Base-by-base conservation (phyloP, 2,888 invertebrate genomes). In the Plagodis pulveraria region DNA sequence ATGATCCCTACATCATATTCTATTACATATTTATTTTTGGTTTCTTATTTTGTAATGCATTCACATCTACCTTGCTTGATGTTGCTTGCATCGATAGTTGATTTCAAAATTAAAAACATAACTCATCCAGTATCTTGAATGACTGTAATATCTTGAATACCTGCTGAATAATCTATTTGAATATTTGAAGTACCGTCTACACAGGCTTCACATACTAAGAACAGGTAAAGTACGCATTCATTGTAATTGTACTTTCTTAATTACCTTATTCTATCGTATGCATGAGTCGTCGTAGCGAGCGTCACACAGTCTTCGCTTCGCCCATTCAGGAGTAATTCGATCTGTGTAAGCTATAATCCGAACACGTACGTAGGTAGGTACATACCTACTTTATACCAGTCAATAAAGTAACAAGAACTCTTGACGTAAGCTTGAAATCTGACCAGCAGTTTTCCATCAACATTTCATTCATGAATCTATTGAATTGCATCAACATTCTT, bases 381-480 rank as follows among this genome's bases (percentile, higher is more conserved):
- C 47, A 22, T 43, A 48, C 47, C 42, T 53, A 46, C 45, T 6
- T 33, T 12, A 11, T 50, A 46, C 50, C 46, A 63, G 65, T 58
- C 57, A 69, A 65, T 62, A 56, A 54, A 55, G 65, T 57, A 63
- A 66, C 50, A 46, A 45, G 61, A 59, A 67, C 55, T 35, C 58
- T 56, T 64, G 67, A 67, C 69, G 69, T 58, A 58, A 55, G 59
- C 66, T 42, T 57, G 67, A 47, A 67, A 69, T 46, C 38, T 44
- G 65, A 69, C 44, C 62, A 43, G 44, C 49, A 12, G 33, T 50
- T 55, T 10, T 50, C 43, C 52, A 62, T 59, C 56, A 54, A 61
- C 62, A 57, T 5, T 69, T 66, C 69, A 67, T 69, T 69, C 69
- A 69, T 69, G 51, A 67, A 65, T 61, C 58, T 58, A 55, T 58